Evolutionary conservation across 92 coral and sea anemone species (phyloP).

Genomic region (Siderastrea radians): DNA sequence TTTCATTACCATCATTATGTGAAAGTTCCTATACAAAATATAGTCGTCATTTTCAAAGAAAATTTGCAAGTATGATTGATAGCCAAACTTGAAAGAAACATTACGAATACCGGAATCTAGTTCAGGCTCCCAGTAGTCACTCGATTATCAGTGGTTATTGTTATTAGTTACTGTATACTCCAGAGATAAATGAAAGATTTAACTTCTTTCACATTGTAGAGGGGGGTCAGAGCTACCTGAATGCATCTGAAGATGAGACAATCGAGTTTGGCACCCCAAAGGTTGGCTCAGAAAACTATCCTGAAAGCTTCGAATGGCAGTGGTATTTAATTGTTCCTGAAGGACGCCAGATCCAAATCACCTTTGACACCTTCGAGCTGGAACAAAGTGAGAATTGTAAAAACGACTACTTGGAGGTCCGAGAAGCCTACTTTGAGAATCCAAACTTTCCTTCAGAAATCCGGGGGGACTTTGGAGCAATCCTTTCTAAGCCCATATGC

Average conservation of each 20-base stretch:
- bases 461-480: neutral
- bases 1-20: too few species aligned
- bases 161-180: too few species aligned
- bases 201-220: neutral
- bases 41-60: too few species aligned
- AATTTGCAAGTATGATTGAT: too few species aligned
- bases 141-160: too few species aligned
- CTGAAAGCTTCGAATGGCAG: neutral
- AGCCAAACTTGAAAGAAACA: too few species aligned
- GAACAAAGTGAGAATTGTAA: constrained; percentile 17
- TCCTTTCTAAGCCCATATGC: neutral
- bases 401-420: constrained; percentile 33
- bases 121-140: too few species aligned
- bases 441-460: neutral
- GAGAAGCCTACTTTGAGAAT: neutral
- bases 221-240: neutral
- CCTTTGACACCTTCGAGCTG: constrained; percentile 23
- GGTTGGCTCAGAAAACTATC: constrained; percentile 12
- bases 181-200: too few species aligned
- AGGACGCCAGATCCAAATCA: constrained; percentile 18
- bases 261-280: constrained; percentile 28
- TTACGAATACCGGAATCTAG: too few species aligned
- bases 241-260: constrained; percentile 21
- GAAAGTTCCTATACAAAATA: too few species aligned
- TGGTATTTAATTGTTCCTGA: constrained; percentile 31